Evolutionary conservation across 2,888 invertebrate genomes (phyloP).

Genomic region (Elysia crispata): DNA sequence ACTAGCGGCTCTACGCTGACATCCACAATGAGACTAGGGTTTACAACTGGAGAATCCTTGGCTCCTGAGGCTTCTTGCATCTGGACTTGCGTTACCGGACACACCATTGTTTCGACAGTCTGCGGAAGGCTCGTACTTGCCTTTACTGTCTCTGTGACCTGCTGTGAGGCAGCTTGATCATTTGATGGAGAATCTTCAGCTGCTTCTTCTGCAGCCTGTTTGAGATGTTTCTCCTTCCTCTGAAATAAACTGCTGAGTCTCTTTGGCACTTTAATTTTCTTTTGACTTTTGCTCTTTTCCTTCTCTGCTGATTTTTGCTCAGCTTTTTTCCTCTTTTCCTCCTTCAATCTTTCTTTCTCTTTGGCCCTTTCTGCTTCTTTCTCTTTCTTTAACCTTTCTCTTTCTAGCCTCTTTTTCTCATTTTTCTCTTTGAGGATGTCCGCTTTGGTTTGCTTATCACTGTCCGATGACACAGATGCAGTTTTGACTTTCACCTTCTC

Average conservation of each 20-base stretch:
- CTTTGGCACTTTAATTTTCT: constrained; percentile 30
- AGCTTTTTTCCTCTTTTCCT: constrained; percentile 5
- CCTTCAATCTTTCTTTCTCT: constrained; percentile 6
- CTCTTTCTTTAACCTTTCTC: constrained; percentile 10
- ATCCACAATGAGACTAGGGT: constrained; percentile 11
- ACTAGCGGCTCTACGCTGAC: background rate
- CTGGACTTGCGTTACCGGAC: background rate
- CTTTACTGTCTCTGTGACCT: background rate
- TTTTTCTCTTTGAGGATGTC: background rate
- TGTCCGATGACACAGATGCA: background rate
- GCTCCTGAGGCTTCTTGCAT: background rate
- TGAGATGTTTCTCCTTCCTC: constrained; percentile 35
- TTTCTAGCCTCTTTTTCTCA: constrained; percentile 12
- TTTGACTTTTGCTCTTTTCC: constrained; percentile 27
- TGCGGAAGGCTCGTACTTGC: background rate
- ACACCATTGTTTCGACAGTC: background rate
- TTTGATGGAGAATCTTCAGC: background rate
- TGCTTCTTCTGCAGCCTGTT: background rate
- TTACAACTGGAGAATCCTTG: background rate
- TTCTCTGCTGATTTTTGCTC: constrained; percentile 27
- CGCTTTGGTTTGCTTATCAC: background rate
- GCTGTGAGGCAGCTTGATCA: background rate
- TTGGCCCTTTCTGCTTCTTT: constrained; percentile 18
- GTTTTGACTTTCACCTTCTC: background rate
- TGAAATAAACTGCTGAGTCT: constrained; percentile 36